Conservation (phyloP, 2,797 vertebrate genomes). For the Thaleichthys pacificus region DNA sequence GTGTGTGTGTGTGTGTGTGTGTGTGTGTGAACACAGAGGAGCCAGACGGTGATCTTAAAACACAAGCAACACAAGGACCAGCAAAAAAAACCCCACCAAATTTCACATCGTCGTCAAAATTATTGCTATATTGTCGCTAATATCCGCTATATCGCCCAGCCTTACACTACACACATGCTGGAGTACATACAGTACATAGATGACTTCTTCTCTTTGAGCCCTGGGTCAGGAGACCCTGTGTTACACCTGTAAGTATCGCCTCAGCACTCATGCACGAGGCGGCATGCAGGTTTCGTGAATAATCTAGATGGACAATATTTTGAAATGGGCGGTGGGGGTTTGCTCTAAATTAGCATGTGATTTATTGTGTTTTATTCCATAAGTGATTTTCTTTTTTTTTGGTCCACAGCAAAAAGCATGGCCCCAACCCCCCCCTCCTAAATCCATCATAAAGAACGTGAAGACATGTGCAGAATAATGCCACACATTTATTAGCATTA, state of each 20-base stretch:
- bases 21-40: too few species aligned
- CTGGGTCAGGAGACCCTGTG: neutral
- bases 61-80: too few species aligned
- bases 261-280: slow-evolving; percentile 48
- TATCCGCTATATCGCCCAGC: too few species aligned
- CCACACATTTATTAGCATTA: slow-evolving; percentile 79
- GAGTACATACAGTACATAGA: neutral
- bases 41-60: too few species aligned
- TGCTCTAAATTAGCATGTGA: slow-evolving; percentile 77
- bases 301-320: slow-evolving; percentile 74
- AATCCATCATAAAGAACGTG: slow-evolving; percentile 78
- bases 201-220: neutral
- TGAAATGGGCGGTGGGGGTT: slow-evolving; percentile 64
- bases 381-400: slow-evolving; percentile 70
- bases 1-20: too few species aligned
- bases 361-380: slow-evolving; percentile 76
- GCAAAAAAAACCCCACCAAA: too few species aligned
- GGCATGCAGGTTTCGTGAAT: slow-evolving; percentile 73
- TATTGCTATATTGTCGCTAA: too few species aligned
- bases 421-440: slow-evolving; percentile 67
- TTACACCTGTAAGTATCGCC: slow-evolving; percentile 32
- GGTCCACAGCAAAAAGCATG: slow-evolving; percentile 69
- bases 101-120: too few species aligned
- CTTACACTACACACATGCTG: too few species aligned
- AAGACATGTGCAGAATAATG: slow-evolving; percentile 83